Conservation (phyloP, 1,140 invertebrate species). For the Rhizoglyphus robini region DNA sequence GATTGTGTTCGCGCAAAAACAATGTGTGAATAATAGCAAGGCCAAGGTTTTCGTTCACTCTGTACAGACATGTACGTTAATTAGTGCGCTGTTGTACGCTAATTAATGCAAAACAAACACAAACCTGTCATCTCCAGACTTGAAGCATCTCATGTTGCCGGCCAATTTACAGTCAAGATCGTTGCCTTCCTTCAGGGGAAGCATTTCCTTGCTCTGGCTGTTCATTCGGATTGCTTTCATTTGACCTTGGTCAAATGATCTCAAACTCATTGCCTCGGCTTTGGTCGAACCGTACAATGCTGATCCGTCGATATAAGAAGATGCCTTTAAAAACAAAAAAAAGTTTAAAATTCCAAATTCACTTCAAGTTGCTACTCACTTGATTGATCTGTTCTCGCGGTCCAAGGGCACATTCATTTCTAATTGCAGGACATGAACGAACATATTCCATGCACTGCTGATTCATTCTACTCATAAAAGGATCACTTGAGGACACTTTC, state of each 20-base stretch:
- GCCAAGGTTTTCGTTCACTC: slow-evolving; percentile 56
- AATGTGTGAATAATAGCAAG: slow-evolving; percentile 38
- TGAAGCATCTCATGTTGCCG: slow-evolving; percentile 36
- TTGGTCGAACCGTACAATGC: slow-evolving; percentile 60
- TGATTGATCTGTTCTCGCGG: slow-evolving; percentile 27
- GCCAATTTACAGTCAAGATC: slow-evolving; percentile 28
- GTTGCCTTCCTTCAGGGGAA: slow-evolving; percentile 28
- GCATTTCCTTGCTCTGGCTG: slow-evolving; percentile 32
- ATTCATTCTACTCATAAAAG: slow-evolving; percentile 39
- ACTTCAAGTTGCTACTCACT: slow-evolving; percentile 8
- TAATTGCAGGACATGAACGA: slow-evolving; percentile 60
- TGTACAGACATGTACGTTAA: too few relatives aligned
- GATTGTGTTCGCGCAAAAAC: slow-evolving; percentile 32
- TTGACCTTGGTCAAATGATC: slow-evolving; percentile 39
- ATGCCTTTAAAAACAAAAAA: too few relatives aligned
- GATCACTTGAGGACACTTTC: slow-evolving; percentile 34
- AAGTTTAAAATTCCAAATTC: too few relatives aligned
- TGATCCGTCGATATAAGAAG: slow-evolving; percentile 70
- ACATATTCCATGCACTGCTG: slow-evolving; percentile 59
- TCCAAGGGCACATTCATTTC: slow-evolving; percentile 56
- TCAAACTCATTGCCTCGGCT: slow-evolving; percentile 38
- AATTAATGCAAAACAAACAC: too few relatives aligned
- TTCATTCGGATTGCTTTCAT: slow-evolving; percentile 30
- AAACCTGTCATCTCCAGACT: slow-evolving; percentile 31
- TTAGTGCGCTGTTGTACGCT: too few relatives aligned